Conservation (phyloP, 2,888 invertebrate species). For the Mimachlamys varia region DNA sequence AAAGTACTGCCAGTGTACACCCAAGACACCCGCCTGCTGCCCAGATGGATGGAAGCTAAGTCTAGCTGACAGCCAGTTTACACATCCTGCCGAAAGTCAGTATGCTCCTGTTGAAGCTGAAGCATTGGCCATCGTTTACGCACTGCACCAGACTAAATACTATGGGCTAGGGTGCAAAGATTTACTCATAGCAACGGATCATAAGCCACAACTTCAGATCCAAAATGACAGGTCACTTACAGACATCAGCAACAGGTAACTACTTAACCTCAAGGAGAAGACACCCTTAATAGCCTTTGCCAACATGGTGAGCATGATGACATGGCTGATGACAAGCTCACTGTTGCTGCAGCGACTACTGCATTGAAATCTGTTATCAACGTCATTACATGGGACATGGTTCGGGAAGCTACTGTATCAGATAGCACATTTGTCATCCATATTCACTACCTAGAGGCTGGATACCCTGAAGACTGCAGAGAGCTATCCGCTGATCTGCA, state of each 20-base stretch:
- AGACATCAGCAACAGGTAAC: slow-evolving; percentile 53
- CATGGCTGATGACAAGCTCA: slow-evolving; percentile 17
- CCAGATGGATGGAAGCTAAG: slow-evolving; percentile 55
- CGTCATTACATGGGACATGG: slow-evolving; percentile 50
- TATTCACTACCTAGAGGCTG: slow-evolving; percentile 37
- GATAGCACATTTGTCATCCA: slow-evolving; percentile 45
- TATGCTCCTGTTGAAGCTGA: no score
- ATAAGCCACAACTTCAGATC: slow-evolving; percentile 56
- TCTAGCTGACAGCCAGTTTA: slow-evolving; percentile 56
- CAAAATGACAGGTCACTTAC: slow-evolving; percentile 53
- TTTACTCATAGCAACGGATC: slow-evolving; percentile 52
- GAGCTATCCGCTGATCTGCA: slow-evolving; percentile 44
- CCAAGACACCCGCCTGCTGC: slow-evolving; percentile 55
- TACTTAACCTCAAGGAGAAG: slow-evolving; percentile 54
- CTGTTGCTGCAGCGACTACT: slow-evolving; percentile 38
- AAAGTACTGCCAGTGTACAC: slow-evolving; percentile 55
- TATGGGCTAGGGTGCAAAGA: slow-evolving; percentile 49
- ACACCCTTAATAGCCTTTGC: slow-evolving; percentile 24
- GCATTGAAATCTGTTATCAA: slow-evolving; percentile 43
- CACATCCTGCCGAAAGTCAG: no score
- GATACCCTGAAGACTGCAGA: slow-evolving; percentile 50
- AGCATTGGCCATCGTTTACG: slow-evolving; percentile 32
- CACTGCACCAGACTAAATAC: slow-evolving; percentile 45
- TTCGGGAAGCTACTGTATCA: slow-evolving; percentile 47
- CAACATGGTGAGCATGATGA: slow-evolving; percentile 28